These are phyloP conservation scores for Oligia latruncula DNA, from an alignment of 2,888 invertebrate genomes.

Conservation along the genomic window DNA sequence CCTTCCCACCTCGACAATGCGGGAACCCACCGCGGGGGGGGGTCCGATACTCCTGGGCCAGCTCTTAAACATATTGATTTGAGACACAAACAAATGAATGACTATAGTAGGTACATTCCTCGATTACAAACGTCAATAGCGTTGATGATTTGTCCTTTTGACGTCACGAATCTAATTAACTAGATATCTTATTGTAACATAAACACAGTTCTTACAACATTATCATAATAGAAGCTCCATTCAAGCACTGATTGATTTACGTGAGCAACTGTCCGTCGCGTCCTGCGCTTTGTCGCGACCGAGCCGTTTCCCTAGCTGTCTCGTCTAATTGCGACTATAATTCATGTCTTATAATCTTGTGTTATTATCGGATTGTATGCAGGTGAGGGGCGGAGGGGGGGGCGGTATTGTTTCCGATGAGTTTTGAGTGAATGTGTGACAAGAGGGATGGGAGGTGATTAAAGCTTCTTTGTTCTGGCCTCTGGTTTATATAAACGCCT, in stretches of 20 bases:
- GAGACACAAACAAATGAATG: neutral
- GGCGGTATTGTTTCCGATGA: slow-evolving; percentile 64
- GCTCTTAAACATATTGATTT: neutral
- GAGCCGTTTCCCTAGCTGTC: slow-evolving; percentile 83
- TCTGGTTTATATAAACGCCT: neutral
- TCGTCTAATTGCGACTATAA: slow-evolving; percentile 87
- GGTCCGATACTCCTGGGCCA: too few species aligned
- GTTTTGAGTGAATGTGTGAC: slow-evolving; percentile 46
- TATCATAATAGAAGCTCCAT: slow-evolving; percentile 54
- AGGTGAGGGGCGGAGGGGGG: slow-evolving; percentile 54
- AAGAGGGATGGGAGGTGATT: slow-evolving; percentile 1
- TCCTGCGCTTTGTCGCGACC: slow-evolving; percentile 68
- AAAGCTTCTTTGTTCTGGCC: neutral
- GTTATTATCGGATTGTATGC: slow-evolving; percentile 82
- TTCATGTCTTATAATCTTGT: slow-evolving; percentile 88
- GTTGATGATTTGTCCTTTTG: neutral
- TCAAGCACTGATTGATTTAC: slow-evolving; percentile 77
- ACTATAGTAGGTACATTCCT: too few species aligned
- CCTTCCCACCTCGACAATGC: too few species aligned
- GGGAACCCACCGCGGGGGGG: too few species aligned
- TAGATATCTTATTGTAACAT: neutral
- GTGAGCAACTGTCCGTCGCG: slow-evolving; percentile 67
- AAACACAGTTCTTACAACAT: slow-evolving; percentile 41
- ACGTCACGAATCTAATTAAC: slow-evolving; percentile 19
- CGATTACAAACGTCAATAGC: neutral